These are phyloP conservation scores for Helogale parvula DNA, from an alignment of 2,113 vertebrate species.

Conservation along the genomic window DNA sequence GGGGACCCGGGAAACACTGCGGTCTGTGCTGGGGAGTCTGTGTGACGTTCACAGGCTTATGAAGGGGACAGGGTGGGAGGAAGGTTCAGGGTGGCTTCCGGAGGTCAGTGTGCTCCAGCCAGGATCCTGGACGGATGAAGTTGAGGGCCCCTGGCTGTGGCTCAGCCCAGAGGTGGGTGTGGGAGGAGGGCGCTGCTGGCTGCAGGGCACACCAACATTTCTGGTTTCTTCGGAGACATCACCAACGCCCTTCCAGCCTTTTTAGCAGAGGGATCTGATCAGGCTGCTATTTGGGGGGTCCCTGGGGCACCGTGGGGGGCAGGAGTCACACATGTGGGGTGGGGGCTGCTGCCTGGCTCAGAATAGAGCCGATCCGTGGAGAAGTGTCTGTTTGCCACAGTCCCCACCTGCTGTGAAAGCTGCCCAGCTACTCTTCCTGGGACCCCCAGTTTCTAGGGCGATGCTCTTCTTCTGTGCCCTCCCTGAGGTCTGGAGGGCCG, in stretches of 20 bases:
- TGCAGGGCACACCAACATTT: not conserved
- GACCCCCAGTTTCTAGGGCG: not conserved
- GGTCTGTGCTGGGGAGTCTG: not conserved
- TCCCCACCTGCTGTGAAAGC: not conserved
- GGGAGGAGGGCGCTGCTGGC: not conserved
- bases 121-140: rapidly evolving
- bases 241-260: not conserved
- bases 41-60: not conserved
- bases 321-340: not conserved
- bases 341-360: not conserved
- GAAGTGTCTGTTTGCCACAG: not conserved
- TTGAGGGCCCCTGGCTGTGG: not conserved
- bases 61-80: not conserved
- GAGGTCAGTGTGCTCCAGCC: not conserved
- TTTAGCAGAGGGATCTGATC: not conserved
- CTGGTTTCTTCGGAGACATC: not conserved
- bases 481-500: not conserved
- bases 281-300: not conserved
- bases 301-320: not conserved
- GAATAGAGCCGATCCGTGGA: not conserved
- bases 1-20: not conserved
- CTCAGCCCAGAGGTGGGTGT: not conserved
- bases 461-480: not conserved
- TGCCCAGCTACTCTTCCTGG: not conserved
- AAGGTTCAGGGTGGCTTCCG: not conserved